These are phyloP conservation scores for Drosophila greeni DNA, from an alignment of 2,888 invertebrate species.

Conservation along the genomic window DNA sequence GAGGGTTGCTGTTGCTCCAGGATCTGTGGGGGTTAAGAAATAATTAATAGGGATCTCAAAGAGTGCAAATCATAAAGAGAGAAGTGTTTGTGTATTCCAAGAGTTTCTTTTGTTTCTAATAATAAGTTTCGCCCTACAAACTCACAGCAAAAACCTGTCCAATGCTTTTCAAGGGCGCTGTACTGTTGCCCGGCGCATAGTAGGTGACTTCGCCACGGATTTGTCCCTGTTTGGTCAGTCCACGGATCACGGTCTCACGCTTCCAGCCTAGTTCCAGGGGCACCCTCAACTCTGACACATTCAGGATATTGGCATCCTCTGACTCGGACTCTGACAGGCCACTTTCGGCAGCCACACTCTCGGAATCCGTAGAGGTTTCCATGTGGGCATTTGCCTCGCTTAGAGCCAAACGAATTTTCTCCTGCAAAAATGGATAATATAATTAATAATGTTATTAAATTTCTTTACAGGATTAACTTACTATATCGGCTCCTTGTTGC, in stretches of 20 bases:
- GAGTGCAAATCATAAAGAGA: no score
- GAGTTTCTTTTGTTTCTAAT: conserved; percentile 9
- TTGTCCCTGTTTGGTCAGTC: conserved; percentile 90
- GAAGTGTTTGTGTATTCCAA: not conserved
- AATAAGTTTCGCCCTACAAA: conserved; percentile 69
- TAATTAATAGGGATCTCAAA: not conserved
- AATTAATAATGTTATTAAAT: not conserved
- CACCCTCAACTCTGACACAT: conserved; percentile 81
- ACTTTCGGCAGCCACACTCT: conserved; percentile 81
- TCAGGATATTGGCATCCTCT: conserved; percentile 80
- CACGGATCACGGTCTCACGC: conserved; percentile 93
- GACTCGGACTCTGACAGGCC: conserved; percentile 82
- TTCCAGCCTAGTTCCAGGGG: conserved; percentile 91
- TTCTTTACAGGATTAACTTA: conserved; percentile 62
- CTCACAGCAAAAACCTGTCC: conserved; percentile 84
- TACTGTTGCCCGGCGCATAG: conserved; percentile 84
- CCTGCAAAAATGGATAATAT: conserved; percentile 71
- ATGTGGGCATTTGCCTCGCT: conserved; percentile 81
- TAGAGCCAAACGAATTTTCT: conserved; percentile 81
- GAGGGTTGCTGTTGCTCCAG: conserved; percentile 85
- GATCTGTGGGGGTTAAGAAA: conserved; percentile 80
- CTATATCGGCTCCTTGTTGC: conserved; percentile 79
- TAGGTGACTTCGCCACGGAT: conserved; percentile 97
- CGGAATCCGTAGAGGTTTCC: conserved; percentile 82
- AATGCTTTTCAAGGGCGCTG: conserved; percentile 82